A percentile compares a stretch with the other conserved stretches of the same genome.
phyloP scores from a whole-genome alignment of 2,888 invertebrate species.

The Pristionchus arcanus region DNA sequence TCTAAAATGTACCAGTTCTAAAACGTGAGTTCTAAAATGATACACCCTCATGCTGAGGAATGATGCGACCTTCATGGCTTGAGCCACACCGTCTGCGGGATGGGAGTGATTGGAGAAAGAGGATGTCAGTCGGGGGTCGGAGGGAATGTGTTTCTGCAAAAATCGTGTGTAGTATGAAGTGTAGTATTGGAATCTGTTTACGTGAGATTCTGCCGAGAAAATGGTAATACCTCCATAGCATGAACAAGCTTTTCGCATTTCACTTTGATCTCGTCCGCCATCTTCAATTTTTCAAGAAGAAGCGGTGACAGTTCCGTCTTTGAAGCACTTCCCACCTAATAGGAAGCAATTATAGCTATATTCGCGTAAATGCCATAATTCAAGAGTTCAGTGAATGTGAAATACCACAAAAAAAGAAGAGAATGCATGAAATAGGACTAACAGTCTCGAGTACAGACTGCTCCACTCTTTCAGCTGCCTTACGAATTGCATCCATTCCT shows the following conservation, averaged over 20 bases:
- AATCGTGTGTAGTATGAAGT: neutral
- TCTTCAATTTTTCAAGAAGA: conserved; percentile 42
- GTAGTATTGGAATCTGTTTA: too few species aligned
- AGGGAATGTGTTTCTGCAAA: conserved; percentile 17
- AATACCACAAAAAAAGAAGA: neutral
- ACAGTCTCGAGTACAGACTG: conserved; percentile 51
- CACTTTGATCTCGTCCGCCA: conserved; percentile 51
- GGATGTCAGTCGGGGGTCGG: conserved; percentile 44
- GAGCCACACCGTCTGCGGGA: conserved; percentile 40
- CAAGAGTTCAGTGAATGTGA: neutral
- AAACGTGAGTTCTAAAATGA: too few species aligned
- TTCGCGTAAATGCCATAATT: neutral
- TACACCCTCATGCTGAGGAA: too few species aligned
- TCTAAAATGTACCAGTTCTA: too few species aligned
- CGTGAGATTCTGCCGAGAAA: too few species aligned
- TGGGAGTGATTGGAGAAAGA: conserved; percentile 50
- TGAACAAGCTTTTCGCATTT: conserved; percentile 29
- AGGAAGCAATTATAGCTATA: too few species aligned
- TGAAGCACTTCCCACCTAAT: conserved; percentile 46
- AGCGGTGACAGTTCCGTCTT: conserved; percentile 51
- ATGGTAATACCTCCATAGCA: conserved; percentile 33
- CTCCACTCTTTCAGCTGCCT: conserved; percentile 50
- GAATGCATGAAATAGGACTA: neutral
- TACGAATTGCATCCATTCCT: conserved; percentile 46
- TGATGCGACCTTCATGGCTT: conserved; percentile 47